Base-by-base conservation (phyloP, 2,888 invertebrate genomes). In the Noctua comes region DNA sequence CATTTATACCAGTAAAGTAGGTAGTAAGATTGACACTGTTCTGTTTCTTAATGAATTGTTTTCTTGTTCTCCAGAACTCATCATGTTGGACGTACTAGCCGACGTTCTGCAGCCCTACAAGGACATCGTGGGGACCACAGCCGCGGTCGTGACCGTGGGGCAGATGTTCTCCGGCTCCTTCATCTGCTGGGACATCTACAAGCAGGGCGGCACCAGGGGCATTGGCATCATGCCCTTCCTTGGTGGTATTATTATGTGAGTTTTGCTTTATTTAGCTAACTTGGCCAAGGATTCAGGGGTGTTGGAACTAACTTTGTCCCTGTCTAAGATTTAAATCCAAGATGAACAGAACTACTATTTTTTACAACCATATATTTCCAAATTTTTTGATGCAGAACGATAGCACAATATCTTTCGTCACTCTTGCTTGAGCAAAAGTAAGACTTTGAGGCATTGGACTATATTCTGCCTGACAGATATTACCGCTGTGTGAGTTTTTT, bases 161-260 rank as follows among this genome's bases (percentile, higher is more conserved):
- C 98, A 99, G 93, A 98, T 99, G 97, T 97, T 99, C 91, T 97
- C 98, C 51, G 99, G 99, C 90, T 97, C 97, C 91, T 97, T 98
- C 91, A 97, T 98, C 82, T 97, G 98, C 92, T 97, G 97, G 92
- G 98, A 98, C 91, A 98, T 98, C 84, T 97, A 98, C 83, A 97
- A 97, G 90, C 98, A 97, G 90, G 97, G 97, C 31, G 97, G 96
- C 88, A 98, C 98, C 0, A 97, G 97, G 89, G 97, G 97, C 76
- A 97, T 98, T 84, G 97, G 98, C 68, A 96, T 98, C 43, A 97
- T 97, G 92, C 98, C 98, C 0, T 98, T 98, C 93, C 92, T 98
- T 65, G 98, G 98, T 62, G 98, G 98, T 95, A 92, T 98, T 86
- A 97, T 98, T 82, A 97, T 98, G 98, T 98, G 95, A 98, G 98